Base-by-base conservation (phyloP, 1,140 invertebrate species). In the Eubasilissa regina region DNA sequence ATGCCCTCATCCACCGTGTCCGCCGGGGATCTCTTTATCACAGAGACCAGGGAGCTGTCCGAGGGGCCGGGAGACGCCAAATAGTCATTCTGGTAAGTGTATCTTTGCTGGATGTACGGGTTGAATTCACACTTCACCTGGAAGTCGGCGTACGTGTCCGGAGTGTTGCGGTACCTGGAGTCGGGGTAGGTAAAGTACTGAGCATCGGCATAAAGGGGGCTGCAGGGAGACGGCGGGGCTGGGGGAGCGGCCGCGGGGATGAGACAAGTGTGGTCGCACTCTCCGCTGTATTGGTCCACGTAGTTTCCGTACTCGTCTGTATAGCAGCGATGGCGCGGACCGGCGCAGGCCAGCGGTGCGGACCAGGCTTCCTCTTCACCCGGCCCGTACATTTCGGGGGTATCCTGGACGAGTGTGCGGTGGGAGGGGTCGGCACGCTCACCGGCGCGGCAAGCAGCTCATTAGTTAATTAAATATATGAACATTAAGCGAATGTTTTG, bases 251-350 rank as follows among this genome's bases (percentile, higher is more conserved):
- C 43, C 7, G 68, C 79, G 7, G 84, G 86, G 1, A 9, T n/a
- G 78, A 85, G 86, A 48, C 79, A 83, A 6, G 82, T 81, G 77
- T 83, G 75, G 83, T 88, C 87, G 85, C 86, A 87, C 84, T 87
- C 85, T 79, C 85, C 85, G 47, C 83, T 82, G 73, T 85, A 85
- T 79, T 83, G 83, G 76, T 86, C 87, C 21, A 87, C 86, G 84
- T 88, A 89, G 85, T 89, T 89, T 55, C 88, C 88, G 84, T 89
- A 89, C 85, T 89, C 88, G 85, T 89, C 88, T 3, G 88, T 89
- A 74, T 88, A 86, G 73, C 86, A 86, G 77, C 84, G 85, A 84
- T 88, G 87, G 0, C 85, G 84, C 47, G 85, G 84, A 43, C 83
- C 84, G n/a, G 85, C 86, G 84, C 88, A 88, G 0, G 66, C 77